Evolutionary conservation across 1,140 invertebrate species (phyloP), one percentile per base, ranked within the genome.

Genomic region (Drosophila kohkoa): DNA sequence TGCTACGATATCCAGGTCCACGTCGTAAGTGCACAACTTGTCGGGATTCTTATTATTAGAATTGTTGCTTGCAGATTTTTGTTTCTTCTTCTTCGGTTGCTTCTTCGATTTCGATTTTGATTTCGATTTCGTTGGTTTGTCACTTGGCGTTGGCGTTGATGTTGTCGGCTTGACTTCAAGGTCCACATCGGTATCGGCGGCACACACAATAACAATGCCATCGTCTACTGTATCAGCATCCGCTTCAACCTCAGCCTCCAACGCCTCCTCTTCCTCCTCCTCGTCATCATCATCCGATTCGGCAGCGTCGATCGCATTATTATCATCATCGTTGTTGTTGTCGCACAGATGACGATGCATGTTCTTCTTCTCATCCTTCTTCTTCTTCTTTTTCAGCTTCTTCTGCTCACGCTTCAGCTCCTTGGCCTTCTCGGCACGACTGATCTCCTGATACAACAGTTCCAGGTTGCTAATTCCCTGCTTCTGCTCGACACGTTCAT

Each of bases 391-490:
- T 78, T 96, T 97, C 25, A 98, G 94, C 92, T 97, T 96, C 91
- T 98, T 97, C 81, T 97, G 96, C 93, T 98, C 97, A 81, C 96
- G 96, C 77, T 96, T 94, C 77, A 97, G 95, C 87, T 97, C 95
- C 85, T 97, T 96, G 0, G 95, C 95, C 70, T 96, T 94, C 93
- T 98, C 97, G 90, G 98, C 97, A 68, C 96, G 95, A 32, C 95
- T 95, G 54, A 98, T 94, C 93, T 98, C 96, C 73, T 97, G 95
- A 83, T 96, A 97, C 1, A 97, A 92, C 43, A 97, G 92, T 93
- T 98, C 96, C 67, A 98, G 93, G 90, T 98, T 97, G 6, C 97
- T 97, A 3, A 97, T 95, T 32, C 98, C 97, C 92, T 96, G 96
- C 92, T 98, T 98, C 7, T 95, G 94, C 93, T 98, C 97, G 35